A percentile compares a stretch with the other conserved stretches of the same genome.
Conservation (phyloP, 2,888 invertebrate species). For the Drosophila lacicola region DNA sequence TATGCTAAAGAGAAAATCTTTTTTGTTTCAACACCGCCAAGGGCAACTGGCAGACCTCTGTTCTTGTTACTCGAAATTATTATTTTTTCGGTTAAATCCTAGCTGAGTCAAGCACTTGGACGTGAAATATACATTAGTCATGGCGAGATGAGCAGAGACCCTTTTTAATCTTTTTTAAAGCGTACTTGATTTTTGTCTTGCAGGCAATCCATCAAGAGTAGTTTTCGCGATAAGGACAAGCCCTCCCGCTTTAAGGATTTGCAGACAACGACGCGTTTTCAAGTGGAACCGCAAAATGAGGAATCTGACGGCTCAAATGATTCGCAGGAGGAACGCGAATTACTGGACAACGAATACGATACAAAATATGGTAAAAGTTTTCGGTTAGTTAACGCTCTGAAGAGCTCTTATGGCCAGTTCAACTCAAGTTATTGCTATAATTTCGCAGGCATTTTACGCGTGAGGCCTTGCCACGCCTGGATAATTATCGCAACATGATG, state of each 20-base stretch:
- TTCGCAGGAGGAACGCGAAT: constrained; percentile 85
- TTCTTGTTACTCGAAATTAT: not conserved
- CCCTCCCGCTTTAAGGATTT: constrained; percentile 87
- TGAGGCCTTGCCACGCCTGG: constrained; percentile 93
- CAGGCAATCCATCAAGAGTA: constrained; percentile 87
- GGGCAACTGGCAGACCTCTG: constrained; percentile 1
- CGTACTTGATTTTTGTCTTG: constrained; percentile 12
- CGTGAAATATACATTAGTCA: constrained; percentile 19
- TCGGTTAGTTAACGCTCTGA: constrained; percentile 86
- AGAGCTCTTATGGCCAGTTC: not conserved
- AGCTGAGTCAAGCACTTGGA: not conserved
- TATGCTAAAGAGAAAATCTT: constrained; percentile 2
- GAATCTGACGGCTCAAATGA: constrained; percentile 85
- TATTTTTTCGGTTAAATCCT: not conserved
- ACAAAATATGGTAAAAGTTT: constrained; percentile 92
- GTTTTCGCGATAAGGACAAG: constrained; percentile 88
- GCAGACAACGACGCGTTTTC: constrained; percentile 88
- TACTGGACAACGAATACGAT: constrained; percentile 87
- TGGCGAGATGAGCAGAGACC: constrained; percentile 5
- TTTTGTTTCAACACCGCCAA: not conserved
- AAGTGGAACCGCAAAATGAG: constrained; percentile 85
- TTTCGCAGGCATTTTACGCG: constrained; percentile 91
- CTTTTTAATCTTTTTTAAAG: constrained; percentile 14
- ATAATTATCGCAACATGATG: constrained; percentile 95
- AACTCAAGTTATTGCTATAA: not conserved